phyloP scores from a whole-genome alignment of 1,140 invertebrate genomes.

The Sweltsa coloradensis region DNA sequence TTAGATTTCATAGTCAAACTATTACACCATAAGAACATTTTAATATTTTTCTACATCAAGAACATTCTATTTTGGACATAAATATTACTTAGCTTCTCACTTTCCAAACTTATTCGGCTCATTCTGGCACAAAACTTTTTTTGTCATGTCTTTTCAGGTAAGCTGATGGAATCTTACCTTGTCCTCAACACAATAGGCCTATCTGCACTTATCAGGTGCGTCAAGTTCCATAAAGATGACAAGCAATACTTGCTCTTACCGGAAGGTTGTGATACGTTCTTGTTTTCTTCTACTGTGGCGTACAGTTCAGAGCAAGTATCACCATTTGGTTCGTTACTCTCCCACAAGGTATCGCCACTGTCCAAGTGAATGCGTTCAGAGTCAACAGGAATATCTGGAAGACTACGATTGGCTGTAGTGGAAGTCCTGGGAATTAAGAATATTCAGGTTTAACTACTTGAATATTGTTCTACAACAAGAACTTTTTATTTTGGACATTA shows the following conservation, averaged over 20 bases:
- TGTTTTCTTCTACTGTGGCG: constrained; percentile 48
- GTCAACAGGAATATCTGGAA: constrained; percentile 49
- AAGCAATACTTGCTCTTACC: background rate
- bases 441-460: background rate
- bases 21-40: too few relatives aligned
- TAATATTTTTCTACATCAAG: too few relatives aligned
- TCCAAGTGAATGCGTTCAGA: constrained; percentile 24
- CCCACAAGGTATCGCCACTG: constrained; percentile 34
- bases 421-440: constrained; percentile 20
- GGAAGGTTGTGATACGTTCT: constrained; percentile 22
- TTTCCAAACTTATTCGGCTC: too few relatives aligned
- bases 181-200: too few relatives aligned
- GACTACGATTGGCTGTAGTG: constrained; percentile 43
- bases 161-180: too few relatives aligned
- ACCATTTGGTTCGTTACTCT: constrained; percentile 32
- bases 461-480: background rate
- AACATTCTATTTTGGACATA: too few relatives aligned
- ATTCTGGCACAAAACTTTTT: too few relatives aligned
- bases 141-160: too few relatives aligned
- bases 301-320: constrained; percentile 48
- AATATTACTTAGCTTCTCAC: too few relatives aligned
- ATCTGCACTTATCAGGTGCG: too few relatives aligned
- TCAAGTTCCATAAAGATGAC: background rate
- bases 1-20: too few relatives aligned
- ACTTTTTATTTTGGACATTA: background rate